These are phyloP conservation scores for Formica selysi DNA, from an alignment of 1,140 invertebrate genomes.

Conservation along the genomic window DNA sequence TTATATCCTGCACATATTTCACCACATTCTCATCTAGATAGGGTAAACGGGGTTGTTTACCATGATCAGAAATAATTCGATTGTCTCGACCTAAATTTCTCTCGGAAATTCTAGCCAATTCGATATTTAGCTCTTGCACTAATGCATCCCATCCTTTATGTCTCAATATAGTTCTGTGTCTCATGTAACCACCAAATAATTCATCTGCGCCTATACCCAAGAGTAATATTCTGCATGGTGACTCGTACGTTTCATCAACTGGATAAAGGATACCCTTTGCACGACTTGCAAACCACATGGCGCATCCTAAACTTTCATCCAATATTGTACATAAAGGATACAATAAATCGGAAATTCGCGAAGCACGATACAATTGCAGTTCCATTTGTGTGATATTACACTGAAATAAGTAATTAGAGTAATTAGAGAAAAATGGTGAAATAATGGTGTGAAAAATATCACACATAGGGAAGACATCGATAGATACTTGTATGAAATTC, in stretches of 20 bases:
- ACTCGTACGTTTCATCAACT: slow-evolving; percentile 85
- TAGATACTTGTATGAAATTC: slow-evolving; percentile 90
- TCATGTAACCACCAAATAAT: slow-evolving; percentile 97
- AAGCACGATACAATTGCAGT: slow-evolving; percentile 85
- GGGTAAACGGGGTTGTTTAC: slow-evolving; percentile 94
- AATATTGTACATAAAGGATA: slow-evolving; percentile 94
- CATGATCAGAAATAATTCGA: slow-evolving; percentile 93
- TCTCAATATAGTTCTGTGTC: slow-evolving; percentile 92
- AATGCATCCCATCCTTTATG: slow-evolving; percentile 90
- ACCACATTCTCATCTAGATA: slow-evolving; percentile 97
- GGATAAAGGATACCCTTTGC: slow-evolving; percentile 87
- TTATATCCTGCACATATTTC: slow-evolving; percentile 90
- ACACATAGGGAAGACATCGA: slow-evolving; percentile 42
- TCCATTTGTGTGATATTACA: slow-evolving; percentile 92
- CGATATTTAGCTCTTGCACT: slow-evolving; percentile 90
- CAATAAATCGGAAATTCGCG: slow-evolving; percentile 91
- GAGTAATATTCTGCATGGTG: slow-evolving; percentile 92
- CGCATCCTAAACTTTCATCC: slow-evolving; percentile 98
- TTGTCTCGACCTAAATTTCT: slow-evolving; percentile 98
- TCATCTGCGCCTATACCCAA: slow-evolving; percentile 99
- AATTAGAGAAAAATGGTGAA: slow-evolving; percentile 1
- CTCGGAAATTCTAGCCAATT: slow-evolving; percentile 94
- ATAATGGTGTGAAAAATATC: slow-evolving; percentile 63
- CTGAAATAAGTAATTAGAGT: slow-evolving; percentile 83
- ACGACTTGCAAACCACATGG: slow-evolving; percentile 97